Evolutionary conservation across 1,140 invertebrate species (phyloP), one percentile per base, ranked within the genome.

Genomic region (Agrypnia vestita): DNA sequence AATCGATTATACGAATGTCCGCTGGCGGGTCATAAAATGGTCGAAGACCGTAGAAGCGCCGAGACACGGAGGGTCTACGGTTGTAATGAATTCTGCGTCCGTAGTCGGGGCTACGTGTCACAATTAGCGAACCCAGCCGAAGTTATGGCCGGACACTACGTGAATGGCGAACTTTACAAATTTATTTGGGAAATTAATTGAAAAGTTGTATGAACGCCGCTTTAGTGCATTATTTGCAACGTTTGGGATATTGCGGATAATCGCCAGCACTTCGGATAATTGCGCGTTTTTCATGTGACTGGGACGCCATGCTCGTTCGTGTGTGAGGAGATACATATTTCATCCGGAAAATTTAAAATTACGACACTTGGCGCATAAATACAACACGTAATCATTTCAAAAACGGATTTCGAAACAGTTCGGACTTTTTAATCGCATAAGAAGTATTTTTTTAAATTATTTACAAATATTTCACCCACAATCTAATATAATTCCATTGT

Each of bases 21-120:
- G 12, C 61, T 4, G 61, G 49, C 8, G 11, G 35, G 21, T 64
- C 61, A 15, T 64, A 64, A 64, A 64, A 64, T 12, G 19, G 13
- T 43, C 1, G 35, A 64, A 35, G 61, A 64, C 35, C 35, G 61
- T 64, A 64, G 61, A 64, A 0, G 9, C 25, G 19, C 7, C 21
- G 25, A 35, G 25, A 35, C 25, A 35, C n/a, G n/a, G 49, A 51
- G 49, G 49, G 49, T 51, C 49, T 51, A 51, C 11, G 25, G 61
- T 64, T 35, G 61, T 64, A 64, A 64, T 64, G 61, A 64, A 64
- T 64, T 64, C 61, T 64, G n/a, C 35, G 61, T 25, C 61, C 61
- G 61, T 64, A 64, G 61, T 64, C 61, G 11, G 61, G 19, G 25
- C 61, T 64, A 64, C 61, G 61, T 64, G 61, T 64, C 61, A 64